Conservation (phyloP, 2,888 invertebrate species). For the Himalopsyche japonica region DNA sequence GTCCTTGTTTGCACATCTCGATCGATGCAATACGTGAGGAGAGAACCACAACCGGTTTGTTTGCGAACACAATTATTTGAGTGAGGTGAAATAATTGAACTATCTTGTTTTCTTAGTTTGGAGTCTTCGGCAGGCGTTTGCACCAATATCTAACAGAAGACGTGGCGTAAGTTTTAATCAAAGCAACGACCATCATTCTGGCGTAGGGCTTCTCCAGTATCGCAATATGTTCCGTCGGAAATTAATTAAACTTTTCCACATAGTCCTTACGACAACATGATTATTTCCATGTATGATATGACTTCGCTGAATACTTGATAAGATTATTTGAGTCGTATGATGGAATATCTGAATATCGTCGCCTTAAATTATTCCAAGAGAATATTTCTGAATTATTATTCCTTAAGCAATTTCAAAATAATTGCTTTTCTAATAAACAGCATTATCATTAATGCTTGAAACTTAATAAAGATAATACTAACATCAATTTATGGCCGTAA, state of each 20-base stretch:
- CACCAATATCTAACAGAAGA: neutral
- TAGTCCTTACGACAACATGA: neutral
- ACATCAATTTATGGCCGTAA: too few species aligned
- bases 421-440: too few species aligned
- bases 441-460: too few species aligned
- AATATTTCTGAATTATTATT: too few species aligned
- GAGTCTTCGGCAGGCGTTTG: neutral
- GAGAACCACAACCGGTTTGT: neutral
- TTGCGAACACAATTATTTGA: constrained; percentile 6
- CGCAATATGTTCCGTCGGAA: neutral
- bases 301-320: neutral
- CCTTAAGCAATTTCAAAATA: too few species aligned
- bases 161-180: neutral
- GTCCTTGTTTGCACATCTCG: neutral
- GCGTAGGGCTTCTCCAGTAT: neutral
- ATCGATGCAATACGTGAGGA: neutral
- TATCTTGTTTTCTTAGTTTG: constrained; percentile 1
- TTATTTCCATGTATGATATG: neutral
- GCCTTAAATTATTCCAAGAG: too few species aligned
- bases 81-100: neutral
- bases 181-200: neutral
- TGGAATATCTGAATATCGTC: neutral
- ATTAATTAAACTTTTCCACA: neutral
- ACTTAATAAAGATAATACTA: too few species aligned
- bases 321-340: neutral